Evolutionary conservation across 2,113 vertebrate genomes (phyloP).

Genomic region (Ictidomys tridecemlineatus): DNA sequence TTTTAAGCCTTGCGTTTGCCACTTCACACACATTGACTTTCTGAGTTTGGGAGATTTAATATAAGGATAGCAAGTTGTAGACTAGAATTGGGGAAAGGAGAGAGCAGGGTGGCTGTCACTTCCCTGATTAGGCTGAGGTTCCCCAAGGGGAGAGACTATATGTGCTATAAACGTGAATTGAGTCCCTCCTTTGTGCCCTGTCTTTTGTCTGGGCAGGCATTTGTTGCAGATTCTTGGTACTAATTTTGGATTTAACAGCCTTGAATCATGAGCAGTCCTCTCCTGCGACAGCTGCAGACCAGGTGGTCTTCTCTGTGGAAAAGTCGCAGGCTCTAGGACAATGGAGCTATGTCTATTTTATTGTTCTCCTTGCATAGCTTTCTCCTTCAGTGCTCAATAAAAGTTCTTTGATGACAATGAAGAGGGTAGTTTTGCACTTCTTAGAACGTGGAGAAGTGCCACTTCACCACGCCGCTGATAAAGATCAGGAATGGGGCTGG

Average conservation of each 20-base stretch:
- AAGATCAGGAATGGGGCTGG: not conserved
- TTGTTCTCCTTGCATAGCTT: not conserved
- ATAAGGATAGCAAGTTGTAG: not conserved
- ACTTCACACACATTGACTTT: not conserved
- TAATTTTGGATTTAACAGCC: not conserved
- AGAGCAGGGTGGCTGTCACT: not conserved
- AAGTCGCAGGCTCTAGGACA: fast-evolving
- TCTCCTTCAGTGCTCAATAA: not conserved
- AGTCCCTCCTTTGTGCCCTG: not conserved
- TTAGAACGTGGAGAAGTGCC: not conserved
- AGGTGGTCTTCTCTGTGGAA: not conserved
- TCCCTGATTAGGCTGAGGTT: not conserved
- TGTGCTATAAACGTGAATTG: not conserved
- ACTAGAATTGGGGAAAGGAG: not conserved
- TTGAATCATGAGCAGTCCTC: not conserved
- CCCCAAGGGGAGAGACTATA: not conserved
- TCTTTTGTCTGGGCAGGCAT: not conserved
- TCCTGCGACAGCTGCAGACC: not conserved
- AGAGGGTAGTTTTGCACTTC: not conserved
- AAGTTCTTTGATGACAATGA: not conserved
- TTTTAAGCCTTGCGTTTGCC: not conserved
- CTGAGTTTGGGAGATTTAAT: not conserved
- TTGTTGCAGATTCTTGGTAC: not conserved
- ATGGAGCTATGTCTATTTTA: not conserved
- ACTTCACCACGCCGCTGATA: too few relatives aligned